A percentile compares a stretch with the other conserved stretches of the same genome.
These are phyloP conservation scores for Carassius gibelio DNA, from an alignment of 2,113 vertebrate genomes.

Conservation along the genomic window DNA sequence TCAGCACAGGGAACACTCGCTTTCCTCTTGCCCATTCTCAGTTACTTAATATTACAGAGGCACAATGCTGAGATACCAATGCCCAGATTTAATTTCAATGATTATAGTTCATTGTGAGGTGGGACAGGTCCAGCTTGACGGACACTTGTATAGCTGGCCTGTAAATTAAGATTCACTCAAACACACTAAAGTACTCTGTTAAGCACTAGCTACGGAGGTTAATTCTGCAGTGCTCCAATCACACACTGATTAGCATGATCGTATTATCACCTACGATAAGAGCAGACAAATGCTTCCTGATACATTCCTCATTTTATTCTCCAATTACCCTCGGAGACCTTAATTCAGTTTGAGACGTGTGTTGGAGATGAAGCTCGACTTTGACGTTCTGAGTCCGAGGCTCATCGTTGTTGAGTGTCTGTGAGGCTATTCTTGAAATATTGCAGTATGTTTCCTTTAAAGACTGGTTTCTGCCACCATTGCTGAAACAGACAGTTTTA, in stretches of 20 bases:
- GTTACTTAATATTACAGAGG: neutral
- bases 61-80: neutral
- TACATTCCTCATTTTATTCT: constrained; percentile 34
- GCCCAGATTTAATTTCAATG: constrained; percentile 34
- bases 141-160: neutral
- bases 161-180: constrained; percentile 36
- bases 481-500: neutral
- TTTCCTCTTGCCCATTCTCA: neutral
- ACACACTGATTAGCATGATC: constrained; percentile 23
- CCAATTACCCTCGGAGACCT: constrained; percentile 49
- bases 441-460: neutral
- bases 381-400: neutral
- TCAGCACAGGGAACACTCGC: neutral
- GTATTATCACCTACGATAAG: constrained; percentile 30
- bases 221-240: constrained; percentile 24
- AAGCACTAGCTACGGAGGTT: neutral
- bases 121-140: neutral
- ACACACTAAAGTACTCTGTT: neutral
- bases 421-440: constrained; percentile 2
- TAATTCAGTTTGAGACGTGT: constrained; percentile 33
- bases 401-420: neutral
- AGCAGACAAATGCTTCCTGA: constrained; percentile 41
- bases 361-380: too few species aligned
- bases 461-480: neutral
- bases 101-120: constrained; percentile 15